phyloP scores from a whole-genome alignment of 2,113 vertebrate genomes.

The Illadopsis cleaveri region DNA sequence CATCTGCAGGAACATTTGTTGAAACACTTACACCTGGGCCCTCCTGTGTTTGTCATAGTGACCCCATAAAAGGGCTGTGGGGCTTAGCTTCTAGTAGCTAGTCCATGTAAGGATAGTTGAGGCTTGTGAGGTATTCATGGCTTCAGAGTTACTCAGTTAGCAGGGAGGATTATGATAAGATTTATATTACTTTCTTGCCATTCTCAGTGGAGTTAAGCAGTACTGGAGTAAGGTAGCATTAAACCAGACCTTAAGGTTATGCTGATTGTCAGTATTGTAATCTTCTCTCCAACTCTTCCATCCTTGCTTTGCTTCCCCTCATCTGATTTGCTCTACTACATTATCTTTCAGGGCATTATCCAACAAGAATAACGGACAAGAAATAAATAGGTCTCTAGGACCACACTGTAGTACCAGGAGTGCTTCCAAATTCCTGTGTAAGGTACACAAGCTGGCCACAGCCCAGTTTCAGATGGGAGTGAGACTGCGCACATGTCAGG shows the following conservation, averaged over 20 bases:
- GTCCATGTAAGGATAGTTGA: not conserved
- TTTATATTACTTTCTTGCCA: not conserved
- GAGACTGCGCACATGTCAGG: constrained; percentile 14
- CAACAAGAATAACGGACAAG: not conserved
- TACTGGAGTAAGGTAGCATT: not conserved
- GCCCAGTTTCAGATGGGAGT: not conserved
- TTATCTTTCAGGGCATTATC: not conserved
- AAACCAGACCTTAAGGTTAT: not conserved
- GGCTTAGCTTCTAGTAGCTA: not conserved
- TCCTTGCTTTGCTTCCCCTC: not conserved
- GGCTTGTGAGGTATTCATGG: not conserved
- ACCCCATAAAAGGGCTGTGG: constrained; percentile 15
- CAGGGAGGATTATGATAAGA: not conserved
- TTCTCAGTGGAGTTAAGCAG: not conserved
- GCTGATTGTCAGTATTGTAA: not conserved
- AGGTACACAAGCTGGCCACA: not conserved
- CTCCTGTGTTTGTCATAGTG: not conserved
- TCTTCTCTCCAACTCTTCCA: not conserved
- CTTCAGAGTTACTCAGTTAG: not conserved
- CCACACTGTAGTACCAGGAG: not conserved
- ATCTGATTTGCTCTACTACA: not conserved
- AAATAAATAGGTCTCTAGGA: not conserved
- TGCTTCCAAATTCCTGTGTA: constrained; percentile 17
- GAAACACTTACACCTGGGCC: constrained; percentile 39
- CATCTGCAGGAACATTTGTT: constrained; percentile 60